Evolutionary conservation across 92 coral and sea anemone species (phyloP), one percentile per base, ranked within the genome.

Genomic region (Phymanthus crucifer): DNA sequence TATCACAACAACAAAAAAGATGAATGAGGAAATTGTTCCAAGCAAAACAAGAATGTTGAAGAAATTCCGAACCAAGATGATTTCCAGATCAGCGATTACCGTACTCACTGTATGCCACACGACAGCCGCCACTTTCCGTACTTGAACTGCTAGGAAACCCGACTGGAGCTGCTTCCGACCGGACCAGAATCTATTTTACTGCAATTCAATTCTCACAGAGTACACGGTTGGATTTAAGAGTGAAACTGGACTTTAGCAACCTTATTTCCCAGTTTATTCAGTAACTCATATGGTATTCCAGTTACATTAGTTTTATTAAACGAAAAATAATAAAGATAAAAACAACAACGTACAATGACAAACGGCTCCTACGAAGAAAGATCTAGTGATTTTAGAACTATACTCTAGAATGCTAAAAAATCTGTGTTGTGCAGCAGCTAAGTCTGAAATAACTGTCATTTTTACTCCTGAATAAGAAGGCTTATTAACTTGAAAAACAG

Each of bases 101-200:
- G n/a, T n/a, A n/a, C 81, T 77, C 81, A 77, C 81, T 21, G 81
- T 75, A 21, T 75, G 38, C 65, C 56, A 9, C 19, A 36, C 40
- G 75, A 45, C 65, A 73, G 64, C 81, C 86, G 80, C 79, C 75
- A 61, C 83, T 19, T 78, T 78, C 75, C 74, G 72, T 61, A 61
- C 68, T 61, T 61, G 68, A 24, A 61, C 68, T 61, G 70, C 17
- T 23, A 78, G 61, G 58, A 70, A 35, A 40, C 58, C 71, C 73
- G 77, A 73, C 86, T 69, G 64, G 45, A 73, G 75, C 80, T 66
- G 80, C 86, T 34, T 82, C 86, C 80, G 80, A 82, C 74, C 83
- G 75, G 68, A 61, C 68, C 43, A 74, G 38, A 74, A 9, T 35
- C 77, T 36, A 75, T 37, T 47, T 26, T 27, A 74, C 86, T 82